Base-by-base conservation (phyloP, 1,140 invertebrate species). In the Musca domestica region DNA sequence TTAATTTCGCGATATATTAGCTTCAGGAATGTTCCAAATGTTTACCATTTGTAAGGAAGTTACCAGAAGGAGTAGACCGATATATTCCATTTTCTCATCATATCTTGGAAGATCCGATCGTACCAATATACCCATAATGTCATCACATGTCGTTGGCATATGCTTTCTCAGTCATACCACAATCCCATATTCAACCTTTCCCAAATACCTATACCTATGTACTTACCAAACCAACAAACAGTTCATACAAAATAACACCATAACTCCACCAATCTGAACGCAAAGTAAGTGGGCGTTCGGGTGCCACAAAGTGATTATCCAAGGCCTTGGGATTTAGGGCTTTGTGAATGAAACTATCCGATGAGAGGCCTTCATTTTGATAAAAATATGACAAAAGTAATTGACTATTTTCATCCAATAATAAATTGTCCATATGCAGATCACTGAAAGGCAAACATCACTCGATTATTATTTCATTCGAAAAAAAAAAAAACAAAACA, bases 191-290 rank as follows among this genome's bases (percentile, higher is more conserved):
- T 54, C 52, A n/a, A 9, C 20, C 52, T n/a, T 20, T 19, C 52
- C 9, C 19, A 14, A 54, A 6, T 25, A 54, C 25, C 15, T 0
- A n/a, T n/a, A n/a, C n/a, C n/a, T n/a, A n/a, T n/a, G n/a, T 48
- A 67, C 78, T 72, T 70, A 81, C 78, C 71, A 77, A 71, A 2
- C 90, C 89, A 48, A 89, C 86, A 3, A 93, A 74, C 2, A 93
- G 80, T 80, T 92, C 89, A 76, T 89, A 93, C 14, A 93, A 81
- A 69, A 93, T 83, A 49, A 89, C 86, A 20, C 92, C 92, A 70
- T 88, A 86, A 74, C 89, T 92, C 91, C 91, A 94, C 85, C 91
- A 90, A 81, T 94, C 92, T 69, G 87, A 90, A 20, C 88, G 86
- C 2, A 83, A 73, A 27, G 82, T 84, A 2, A 85, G 76, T 17